Percentiles rank a stretch among this genome's conserved stretches.
phyloP scores from a whole-genome alignment of 2,888 invertebrate genomes.

The Griposia aprilina region DNA sequence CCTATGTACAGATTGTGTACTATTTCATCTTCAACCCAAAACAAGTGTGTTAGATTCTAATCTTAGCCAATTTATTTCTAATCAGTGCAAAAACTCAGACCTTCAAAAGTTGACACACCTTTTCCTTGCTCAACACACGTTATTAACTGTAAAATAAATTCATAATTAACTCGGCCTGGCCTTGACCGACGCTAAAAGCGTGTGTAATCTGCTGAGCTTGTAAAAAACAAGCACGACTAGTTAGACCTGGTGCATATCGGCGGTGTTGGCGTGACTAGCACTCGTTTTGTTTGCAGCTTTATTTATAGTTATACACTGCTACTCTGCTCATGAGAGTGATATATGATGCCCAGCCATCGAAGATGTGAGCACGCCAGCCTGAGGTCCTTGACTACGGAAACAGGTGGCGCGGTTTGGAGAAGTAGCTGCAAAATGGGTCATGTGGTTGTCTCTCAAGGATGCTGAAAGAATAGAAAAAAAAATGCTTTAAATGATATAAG shows the following conservation, averaged over 20 bases:
- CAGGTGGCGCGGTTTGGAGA: not conserved
- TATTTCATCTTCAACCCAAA: slow-evolving; percentile 2
- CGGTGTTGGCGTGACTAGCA: slow-evolving; percentile 41
- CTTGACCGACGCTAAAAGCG: slow-evolving; percentile 61
- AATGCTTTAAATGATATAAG: not conserved
- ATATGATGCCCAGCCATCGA: slow-evolving; percentile 23
- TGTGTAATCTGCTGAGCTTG: slow-evolving; percentile 49
- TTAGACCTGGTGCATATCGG: slow-evolving; percentile 38
- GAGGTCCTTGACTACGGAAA: slow-evolving; percentile 11
- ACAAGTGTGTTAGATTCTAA: slow-evolving; percentile 19
- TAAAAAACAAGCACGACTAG: slow-evolving; percentile 48
- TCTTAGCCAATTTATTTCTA: slow-evolving; percentile 34
- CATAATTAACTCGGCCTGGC: slow-evolving; percentile 56
- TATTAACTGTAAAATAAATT: slow-evolving; percentile 66
- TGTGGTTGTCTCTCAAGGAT: not conserved
- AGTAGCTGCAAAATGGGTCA: slow-evolving; percentile 1
- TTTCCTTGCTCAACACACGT: slow-evolving; percentile 49
- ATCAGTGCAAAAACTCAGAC: slow-evolving; percentile 46
- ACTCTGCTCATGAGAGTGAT: slow-evolving; percentile 26
- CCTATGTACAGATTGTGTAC: not conserved
- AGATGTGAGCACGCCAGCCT: slow-evolving; percentile 9
- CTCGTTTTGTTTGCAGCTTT: slow-evolving; percentile 39
- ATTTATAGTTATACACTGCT: slow-evolving; percentile 30
- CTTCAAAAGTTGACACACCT: slow-evolving; percentile 57
- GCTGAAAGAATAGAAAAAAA: not conserved